A percentile compares a stretch with the other conserved stretches of the same genome.
These are phyloP conservation scores for Tragelaphus buxtoni DNA, from an alignment of 2,113 vertebrate species.

Conservation along the genomic window DNA sequence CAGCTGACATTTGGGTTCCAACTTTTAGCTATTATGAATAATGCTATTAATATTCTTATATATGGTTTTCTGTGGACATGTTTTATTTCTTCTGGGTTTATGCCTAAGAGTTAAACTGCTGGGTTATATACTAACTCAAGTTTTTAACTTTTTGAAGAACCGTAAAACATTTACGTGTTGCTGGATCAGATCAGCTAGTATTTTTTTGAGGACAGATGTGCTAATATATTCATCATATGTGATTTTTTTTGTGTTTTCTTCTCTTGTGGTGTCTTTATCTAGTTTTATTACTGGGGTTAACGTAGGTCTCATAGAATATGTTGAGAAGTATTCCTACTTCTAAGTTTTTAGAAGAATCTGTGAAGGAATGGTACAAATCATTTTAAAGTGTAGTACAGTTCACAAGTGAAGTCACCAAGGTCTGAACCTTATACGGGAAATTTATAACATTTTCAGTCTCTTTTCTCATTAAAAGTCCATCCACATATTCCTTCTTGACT, in stretches of 20 bases:
- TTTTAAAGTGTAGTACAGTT: background rate
- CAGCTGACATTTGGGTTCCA: background rate
- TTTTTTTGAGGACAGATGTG: background rate
- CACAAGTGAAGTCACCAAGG: background rate
- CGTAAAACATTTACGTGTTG: background rate
- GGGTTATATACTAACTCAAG: background rate
- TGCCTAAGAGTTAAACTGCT: background rate
- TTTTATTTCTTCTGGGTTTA: background rate
- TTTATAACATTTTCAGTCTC: background rate
- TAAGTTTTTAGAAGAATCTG: background rate
- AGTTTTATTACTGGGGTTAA: background rate
- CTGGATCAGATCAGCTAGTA: background rate
- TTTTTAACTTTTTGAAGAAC: background rate
- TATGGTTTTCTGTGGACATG: background rate
- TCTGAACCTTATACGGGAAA: background rate
- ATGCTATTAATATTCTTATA: background rate
- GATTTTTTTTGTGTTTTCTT: background rate
- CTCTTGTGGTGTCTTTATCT: background rate
- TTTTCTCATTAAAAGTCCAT: background rate
- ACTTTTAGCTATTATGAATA: background rate
- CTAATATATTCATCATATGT: background rate
- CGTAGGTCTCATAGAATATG: background rate
- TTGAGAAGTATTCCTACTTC: background rate
- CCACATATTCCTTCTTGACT: background rate
- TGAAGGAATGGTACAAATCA: background rate